Evolutionary conservation across 53 echinoderm and acorn worm species (phyloP), one percentile per base, ranked within the genome.

Genomic region (Actinopyga echinites): DNA sequence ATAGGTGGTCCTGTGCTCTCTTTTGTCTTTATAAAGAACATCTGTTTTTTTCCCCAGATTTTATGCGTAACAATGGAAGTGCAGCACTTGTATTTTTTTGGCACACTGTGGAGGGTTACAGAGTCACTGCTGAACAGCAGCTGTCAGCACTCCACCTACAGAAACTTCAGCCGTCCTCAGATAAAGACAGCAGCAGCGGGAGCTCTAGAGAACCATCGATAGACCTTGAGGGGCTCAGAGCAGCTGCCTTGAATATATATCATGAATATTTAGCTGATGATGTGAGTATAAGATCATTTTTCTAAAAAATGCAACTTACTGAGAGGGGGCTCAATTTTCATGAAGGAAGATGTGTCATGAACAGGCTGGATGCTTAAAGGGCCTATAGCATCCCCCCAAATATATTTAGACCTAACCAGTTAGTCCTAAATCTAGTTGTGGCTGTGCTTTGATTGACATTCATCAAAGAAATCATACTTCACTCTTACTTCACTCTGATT

Each of bases 61-160:
- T 94, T 81, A 94, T 97, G 97, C 87, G 97, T 13, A 85, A 92
- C 22, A 65, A 84, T 20, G 89, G 87, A 35, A 90, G 86, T 45
- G 88, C 94, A 57, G 88, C 92, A n/a, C 92, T 94, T 64, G 90
- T 97, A 24, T 94, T 94, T 84, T 97, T 97, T 87, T 97, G 92
- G 92, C 94, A 92, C 61, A 97, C 97, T 9, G 86, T 97, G 59
- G 97, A 97, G 80, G 85, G 92, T 30, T 97, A 90, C 87, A 62
- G 93, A 64, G 97, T 90, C 4, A 97, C 88, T 83, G 97, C 97
- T 6, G 97, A 97, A 79, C 97, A 97, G 75, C 94, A 97, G 55
- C 90, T 97, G 7, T 92, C 94, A 0, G 94, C 91, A 13, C 55
- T 93, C 53, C 94, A 97, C 78, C 81, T 97, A 30, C 87, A 88